Percentiles rank a stretch among this genome's conserved stretches.
Conservation (phyloP, 2,113 vertebrate species). For the Chunga burmeisteri region DNA sequence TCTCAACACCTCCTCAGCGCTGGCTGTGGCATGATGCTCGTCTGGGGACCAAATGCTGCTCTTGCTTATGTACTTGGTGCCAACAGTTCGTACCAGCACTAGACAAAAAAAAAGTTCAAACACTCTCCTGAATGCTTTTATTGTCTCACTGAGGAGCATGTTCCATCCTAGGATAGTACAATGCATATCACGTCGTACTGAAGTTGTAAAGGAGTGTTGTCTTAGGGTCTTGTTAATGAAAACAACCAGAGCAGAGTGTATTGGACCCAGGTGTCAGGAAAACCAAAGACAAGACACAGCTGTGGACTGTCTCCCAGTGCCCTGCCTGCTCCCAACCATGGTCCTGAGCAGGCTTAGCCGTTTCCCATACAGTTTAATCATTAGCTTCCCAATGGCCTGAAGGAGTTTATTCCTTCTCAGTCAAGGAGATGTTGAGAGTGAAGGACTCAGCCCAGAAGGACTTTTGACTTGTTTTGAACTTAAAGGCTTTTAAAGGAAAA, state of each 20-base stretch:
- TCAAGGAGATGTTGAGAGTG: not conserved
- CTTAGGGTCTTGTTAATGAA: not conserved
- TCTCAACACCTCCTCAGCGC: not conserved
- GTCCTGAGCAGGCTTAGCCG: not conserved
- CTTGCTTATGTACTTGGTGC: not conserved
- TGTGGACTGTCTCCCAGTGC: not conserved
- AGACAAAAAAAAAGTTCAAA: not conserved
- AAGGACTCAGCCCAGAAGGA: not conserved
- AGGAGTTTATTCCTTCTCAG: not conserved
- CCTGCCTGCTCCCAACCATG: not conserved
- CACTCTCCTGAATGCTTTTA: not conserved
- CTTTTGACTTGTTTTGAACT: not conserved
- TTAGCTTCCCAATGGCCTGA: not conserved
- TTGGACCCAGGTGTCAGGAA: not conserved
- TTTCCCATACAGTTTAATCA: not conserved
- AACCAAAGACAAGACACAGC: not conserved
- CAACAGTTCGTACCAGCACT: not conserved
- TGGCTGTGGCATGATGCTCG: accelerated
- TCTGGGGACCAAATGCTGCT: not conserved
- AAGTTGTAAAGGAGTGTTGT: not conserved
- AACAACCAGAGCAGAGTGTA: not conserved
- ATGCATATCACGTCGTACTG: accelerated
- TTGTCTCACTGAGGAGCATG: not conserved
- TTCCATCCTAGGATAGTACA: not conserved
- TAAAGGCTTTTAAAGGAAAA: not conserved